A percentile compares a stretch with the other conserved stretches of the same genome.
Conservation (phyloP, 2,113 vertebrate species). For the Pseudopodoces humilis region DNA sequence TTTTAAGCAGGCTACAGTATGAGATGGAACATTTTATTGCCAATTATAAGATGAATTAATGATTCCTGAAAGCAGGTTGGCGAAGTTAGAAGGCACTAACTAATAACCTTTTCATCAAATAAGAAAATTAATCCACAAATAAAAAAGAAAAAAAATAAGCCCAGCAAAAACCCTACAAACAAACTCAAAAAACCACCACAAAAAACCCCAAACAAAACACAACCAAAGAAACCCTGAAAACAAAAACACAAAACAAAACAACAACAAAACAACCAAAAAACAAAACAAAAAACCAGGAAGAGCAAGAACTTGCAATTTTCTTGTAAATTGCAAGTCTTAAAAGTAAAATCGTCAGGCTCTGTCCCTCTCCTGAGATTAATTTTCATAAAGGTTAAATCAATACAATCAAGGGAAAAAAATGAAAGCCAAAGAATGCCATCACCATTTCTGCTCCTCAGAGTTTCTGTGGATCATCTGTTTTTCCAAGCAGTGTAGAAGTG, state of each 20-base stretch:
- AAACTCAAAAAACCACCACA: not conserved
- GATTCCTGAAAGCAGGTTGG: constrained; percentile 10
- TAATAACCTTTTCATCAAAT: not conserved
- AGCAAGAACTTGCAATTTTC: not conserved
- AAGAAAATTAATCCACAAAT: not conserved
- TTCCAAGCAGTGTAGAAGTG: not conserved
- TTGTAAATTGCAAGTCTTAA: constrained; percentile 10
- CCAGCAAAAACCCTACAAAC: not conserved
- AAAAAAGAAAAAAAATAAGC: not conserved
- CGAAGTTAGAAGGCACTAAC: not conserved
- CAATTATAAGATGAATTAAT: constrained; percentile 21
- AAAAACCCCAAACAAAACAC: not conserved
- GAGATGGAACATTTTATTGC: constrained; percentile 14
- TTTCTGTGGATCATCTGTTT: not conserved
- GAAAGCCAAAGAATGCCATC: constrained; percentile 2
- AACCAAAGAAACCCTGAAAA: not conserved
- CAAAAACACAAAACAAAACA: no score
- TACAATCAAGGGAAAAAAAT: not conserved
- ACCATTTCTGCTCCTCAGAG: not conserved
- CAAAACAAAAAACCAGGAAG: not conserved
- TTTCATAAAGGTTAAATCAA: constrained; percentile 37
- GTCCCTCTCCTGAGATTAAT: constrained; percentile 27
- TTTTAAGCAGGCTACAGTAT: constrained; percentile 29
- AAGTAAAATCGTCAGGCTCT: constrained; percentile 13
- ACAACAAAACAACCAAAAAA: not conserved